Evolutionary conservation across 2,113 vertebrate species (phyloP), one percentile per base, ranked within the genome.

Genomic region (Patagioenas fasciata): DNA sequence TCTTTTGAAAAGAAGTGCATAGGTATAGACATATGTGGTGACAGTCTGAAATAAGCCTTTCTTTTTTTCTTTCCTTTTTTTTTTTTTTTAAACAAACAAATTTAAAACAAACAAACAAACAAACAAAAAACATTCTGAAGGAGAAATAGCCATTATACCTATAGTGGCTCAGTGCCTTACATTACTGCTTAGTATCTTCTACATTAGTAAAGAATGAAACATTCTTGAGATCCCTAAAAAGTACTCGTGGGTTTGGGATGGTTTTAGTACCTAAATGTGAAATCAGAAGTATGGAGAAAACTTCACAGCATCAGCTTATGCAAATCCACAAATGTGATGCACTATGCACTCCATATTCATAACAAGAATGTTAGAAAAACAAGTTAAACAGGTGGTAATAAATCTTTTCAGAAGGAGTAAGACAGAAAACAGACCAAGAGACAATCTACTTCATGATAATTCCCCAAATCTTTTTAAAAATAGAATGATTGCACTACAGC

Each of bases 371-470:
- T 56, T 78, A 92, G 67, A 51, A 80, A 92, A 92, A 94, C 67
- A 74, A 85, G 15, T 67, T 89, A 88, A 97, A 78, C 21, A 84
- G 50, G 31, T 38, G 29, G 50, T 47, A 95, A 88, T 64, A 80
- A 50, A 86, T 93, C 66, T 61, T 93, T 70, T 73, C 38, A 92
- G 65, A 57, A 62, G 20, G 10, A 92, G 40, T 29, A 86, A 91
- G 60, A 86, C 58, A 94, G 88, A 93, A 26, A 13, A 36, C 25
- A 80, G 53, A 85, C 70, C n/a, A 40, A 89, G 77, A 88, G 85
- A 64, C 20, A 96, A 78, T 93, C 94, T 91, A 50, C 38, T 85
- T 95, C 66, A 89, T 7, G 83, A 17, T 93, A 65, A 85, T 88
- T 94, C 42, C 26, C 57, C 83, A 96, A 96, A 60, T 28, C 6